phyloP scores from a whole-genome alignment of 2,113 vertebrate genomes.

The Hemichromis elongatus region DNA sequence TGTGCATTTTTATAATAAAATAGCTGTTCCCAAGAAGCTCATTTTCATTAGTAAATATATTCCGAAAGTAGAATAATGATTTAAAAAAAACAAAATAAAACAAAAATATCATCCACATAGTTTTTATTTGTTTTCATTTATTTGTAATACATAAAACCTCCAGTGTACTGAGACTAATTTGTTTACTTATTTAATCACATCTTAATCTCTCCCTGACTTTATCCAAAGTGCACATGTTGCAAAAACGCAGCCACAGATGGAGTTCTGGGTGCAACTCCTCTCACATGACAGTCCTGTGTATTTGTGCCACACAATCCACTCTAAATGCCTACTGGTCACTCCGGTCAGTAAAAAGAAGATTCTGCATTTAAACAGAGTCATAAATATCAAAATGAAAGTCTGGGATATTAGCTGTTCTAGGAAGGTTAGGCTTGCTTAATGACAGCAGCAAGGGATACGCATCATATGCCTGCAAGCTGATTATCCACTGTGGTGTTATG shows the following conservation, averaged over 20 bases:
- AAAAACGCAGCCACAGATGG: background rate
- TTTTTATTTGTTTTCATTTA: background rate
- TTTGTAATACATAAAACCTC: background rate
- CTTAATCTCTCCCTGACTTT: accelerated
- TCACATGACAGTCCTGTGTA: background rate
- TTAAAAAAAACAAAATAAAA: background rate
- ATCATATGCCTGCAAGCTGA: background rate
- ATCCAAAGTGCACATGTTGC: background rate
- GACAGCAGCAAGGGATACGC: background rate
- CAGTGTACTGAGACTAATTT: background rate
- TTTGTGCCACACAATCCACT: background rate
- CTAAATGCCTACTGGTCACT: background rate
- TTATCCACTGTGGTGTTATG: background rate
- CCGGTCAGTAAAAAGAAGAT: background rate
- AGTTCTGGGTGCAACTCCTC: background rate
- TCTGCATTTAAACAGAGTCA: background rate
- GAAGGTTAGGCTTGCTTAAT: background rate
- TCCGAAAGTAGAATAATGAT: background rate
- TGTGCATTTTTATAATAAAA: background rate
- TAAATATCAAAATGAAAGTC: background rate
- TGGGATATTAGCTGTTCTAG: background rate
- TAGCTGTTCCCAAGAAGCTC: accelerated
- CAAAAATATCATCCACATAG: background rate
- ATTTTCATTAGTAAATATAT: background rate
- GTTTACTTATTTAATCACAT: background rate